These are phyloP conservation scores for Aphidius ervi DNA, from an alignment of 1,140 invertebrate genomes.

Conservation along the genomic window DNA sequence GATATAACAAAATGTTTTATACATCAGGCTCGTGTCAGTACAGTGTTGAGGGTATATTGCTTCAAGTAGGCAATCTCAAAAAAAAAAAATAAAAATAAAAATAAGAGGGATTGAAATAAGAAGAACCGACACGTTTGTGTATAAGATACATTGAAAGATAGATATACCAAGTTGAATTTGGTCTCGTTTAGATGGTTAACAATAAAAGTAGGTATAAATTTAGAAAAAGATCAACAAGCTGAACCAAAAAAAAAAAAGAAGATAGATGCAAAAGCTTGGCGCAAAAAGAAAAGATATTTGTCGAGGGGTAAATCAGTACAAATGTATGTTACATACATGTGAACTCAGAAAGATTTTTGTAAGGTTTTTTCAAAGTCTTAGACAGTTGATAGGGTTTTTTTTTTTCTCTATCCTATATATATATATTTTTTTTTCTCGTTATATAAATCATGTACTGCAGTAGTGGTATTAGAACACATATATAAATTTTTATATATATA, in stretches of 20 bases:
- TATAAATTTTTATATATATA: too few species aligned
- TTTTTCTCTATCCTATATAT: too few species aligned
- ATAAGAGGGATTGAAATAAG: slow-evolving; percentile 3
- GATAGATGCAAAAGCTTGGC: background rate
- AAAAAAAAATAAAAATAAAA: slow-evolving; percentile 3
- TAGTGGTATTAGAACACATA: too few species aligned
- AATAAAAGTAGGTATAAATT: too few species aligned
- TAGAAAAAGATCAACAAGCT: too few species aligned
- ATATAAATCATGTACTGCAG: too few species aligned
- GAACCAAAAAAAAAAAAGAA: too few species aligned
- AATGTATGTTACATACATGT: slow-evolving; percentile 2
- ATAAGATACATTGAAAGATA: slow-evolving; percentile 7
- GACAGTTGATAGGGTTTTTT: too few species aligned
- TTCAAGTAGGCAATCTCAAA: background rate
- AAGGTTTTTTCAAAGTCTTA: slow-evolving; percentile 16
- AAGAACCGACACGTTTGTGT: background rate
- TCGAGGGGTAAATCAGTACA: background rate
- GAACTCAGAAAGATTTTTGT: slow-evolving; percentile 20
- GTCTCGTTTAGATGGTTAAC: slow-evolving; percentile 10
- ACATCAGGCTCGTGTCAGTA: too few species aligned
- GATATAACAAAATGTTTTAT: too few species aligned
- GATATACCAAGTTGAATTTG: background rate
- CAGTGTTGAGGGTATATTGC: too few species aligned
- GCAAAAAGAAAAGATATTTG: background rate
- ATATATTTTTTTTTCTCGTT: too few species aligned